phyloP scores from a whole-genome alignment of 37 sponge, comb jelly and placozoan species.

The Spongia lamella region DNA sequence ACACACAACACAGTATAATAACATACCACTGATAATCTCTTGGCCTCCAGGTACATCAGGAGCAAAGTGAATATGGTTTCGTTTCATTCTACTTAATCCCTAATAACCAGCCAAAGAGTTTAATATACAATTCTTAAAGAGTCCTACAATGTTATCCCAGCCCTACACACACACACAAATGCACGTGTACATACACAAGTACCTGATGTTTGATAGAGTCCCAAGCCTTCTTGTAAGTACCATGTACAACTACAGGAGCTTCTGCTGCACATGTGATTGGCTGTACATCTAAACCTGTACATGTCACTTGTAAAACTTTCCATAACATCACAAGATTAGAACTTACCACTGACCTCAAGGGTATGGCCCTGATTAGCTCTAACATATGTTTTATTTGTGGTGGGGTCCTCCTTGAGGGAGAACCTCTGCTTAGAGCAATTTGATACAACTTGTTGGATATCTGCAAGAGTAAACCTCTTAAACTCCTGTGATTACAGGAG shows the following conservation, averaged over 20 bases:
- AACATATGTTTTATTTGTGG: conserved; percentile 27
- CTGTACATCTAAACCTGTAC: conserved; percentile 45
- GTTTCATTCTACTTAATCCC: conserved; percentile 74
- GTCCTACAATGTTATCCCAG: too few relatives aligned
- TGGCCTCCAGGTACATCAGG: conserved; percentile 75
- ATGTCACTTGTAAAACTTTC: too few relatives aligned
- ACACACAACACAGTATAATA: too few relatives aligned
- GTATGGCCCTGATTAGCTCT: conserved; percentile 96
- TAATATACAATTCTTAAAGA: too few relatives aligned
- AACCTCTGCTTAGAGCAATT: conserved; percentile 85
- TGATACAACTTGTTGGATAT: conserved; percentile 76
- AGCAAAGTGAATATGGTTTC: conserved; percentile 95
- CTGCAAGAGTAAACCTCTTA: conserved; percentile 22
- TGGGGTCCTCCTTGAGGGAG: conserved; percentile 40
- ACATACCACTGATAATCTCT: conserved; percentile 93
- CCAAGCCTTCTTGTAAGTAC: conserved; percentile 73
- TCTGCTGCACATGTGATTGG: conserved; percentile 61
- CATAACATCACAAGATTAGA: too few relatives aligned
- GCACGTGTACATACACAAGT: too few relatives aligned
- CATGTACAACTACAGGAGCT: conserved; percentile 83
- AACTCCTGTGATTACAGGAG: conserved; percentile 52
- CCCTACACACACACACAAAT: too few relatives aligned
- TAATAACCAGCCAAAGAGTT: too few relatives aligned
- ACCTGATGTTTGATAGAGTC: conserved; percentile 74
- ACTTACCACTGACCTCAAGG: conserved; percentile 51